Conservation (phyloP, 2,797 vertebrate species). For the Rallus crepitans region DNA sequence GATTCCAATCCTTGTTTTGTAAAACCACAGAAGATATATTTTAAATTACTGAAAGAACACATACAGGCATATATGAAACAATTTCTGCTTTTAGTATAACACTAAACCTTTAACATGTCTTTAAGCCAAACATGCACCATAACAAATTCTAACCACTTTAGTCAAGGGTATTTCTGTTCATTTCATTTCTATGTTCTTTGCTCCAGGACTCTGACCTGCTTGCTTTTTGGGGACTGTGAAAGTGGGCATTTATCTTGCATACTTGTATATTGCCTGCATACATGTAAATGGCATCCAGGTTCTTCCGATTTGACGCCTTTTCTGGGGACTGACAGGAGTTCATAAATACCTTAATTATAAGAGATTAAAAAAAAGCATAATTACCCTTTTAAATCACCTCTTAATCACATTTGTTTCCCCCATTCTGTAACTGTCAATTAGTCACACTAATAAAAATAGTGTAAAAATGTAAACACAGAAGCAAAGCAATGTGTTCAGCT, state of each 20-base stretch:
- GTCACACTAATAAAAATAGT: not conserved
- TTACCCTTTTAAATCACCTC: not conserved
- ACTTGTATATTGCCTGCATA: not conserved
- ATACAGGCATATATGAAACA: not conserved
- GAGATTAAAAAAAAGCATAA: not conserved
- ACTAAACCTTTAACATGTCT: not conserved
- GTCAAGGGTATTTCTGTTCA: not conserved
- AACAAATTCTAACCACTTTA: not conserved
- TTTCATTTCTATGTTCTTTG: not conserved
- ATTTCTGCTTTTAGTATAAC: not conserved
- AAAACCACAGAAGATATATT: not conserved
- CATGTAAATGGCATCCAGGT: not conserved
- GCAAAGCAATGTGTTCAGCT: not conserved
- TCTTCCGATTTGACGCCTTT: not conserved
- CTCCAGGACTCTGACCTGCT: not conserved
- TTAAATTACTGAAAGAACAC: not conserved
- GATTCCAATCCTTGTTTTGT: not conserved
- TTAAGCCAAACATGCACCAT: not conserved
- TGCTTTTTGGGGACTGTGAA: not conserved
- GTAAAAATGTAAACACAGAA: not conserved
- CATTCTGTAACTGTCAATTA: not conserved
- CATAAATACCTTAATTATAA: not conserved
- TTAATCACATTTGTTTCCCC: not conserved
- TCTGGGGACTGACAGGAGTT: not conserved
- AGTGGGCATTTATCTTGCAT: not conserved